Percentiles rank a stretch among this genome's conserved stretches.
Evolutionary conservation across 2,797 vertebrate genomes (phyloP).

Genomic region (Sebastes itinus): DNA sequence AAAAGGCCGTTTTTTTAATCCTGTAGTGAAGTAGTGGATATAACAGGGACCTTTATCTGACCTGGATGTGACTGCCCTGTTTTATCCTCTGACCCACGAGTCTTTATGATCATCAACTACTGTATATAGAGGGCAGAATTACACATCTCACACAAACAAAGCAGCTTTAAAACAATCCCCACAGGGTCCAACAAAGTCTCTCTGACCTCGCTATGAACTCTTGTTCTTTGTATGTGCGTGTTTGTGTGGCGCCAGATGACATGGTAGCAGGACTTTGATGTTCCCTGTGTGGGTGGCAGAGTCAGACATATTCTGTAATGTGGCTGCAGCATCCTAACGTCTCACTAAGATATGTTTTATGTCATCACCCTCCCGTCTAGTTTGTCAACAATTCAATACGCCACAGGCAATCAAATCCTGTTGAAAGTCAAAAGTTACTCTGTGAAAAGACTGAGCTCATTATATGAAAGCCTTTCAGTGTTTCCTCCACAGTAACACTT

Average conservation of each 20-base stretch:
- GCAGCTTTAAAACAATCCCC: background rate
- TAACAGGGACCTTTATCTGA: background rate
- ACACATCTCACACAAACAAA: background rate
- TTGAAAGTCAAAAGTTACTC: too few species aligned
- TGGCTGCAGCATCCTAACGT: background rate
- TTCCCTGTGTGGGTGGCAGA: background rate
- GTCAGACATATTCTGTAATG: background rate
- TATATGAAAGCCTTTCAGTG: background rate
- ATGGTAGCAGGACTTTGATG: constrained; percentile 1
- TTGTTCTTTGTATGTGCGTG: background rate
- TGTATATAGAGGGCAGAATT: background rate
- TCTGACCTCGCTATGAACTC: constrained; percentile 25
- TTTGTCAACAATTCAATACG: background rate
- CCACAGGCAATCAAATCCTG: background rate
- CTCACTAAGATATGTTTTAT: too few species aligned
- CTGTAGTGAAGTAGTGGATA: too few species aligned
- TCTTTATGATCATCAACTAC: too few species aligned
- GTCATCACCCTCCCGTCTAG: background rate
- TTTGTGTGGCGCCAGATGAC: background rate
- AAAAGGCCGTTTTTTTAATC: too few species aligned
- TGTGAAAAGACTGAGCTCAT: too few species aligned
- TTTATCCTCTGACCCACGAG: background rate
- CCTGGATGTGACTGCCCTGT: background rate
- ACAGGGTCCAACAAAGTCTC: background rate
- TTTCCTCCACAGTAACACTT: background rate